Evolutionary conservation across 2,113 vertebrate species (phyloP).

Genomic region (Poecile atricapillus): DNA sequence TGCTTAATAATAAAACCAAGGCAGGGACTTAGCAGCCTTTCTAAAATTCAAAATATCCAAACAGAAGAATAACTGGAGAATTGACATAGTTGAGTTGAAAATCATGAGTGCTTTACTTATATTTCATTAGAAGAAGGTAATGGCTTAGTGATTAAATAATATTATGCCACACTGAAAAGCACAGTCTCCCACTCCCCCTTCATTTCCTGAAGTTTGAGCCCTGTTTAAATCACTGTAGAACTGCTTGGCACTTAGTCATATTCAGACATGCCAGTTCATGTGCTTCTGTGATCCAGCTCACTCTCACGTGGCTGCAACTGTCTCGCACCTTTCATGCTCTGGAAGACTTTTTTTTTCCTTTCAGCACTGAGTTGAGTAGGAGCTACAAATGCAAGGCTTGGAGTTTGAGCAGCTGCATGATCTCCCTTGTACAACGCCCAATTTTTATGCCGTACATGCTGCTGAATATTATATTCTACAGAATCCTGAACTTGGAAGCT

Average conservation of each 20-base stretch:
- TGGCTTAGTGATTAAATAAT: neutral
- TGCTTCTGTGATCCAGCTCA: neutral
- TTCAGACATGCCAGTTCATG: constrained; percentile 16
- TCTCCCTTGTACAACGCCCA: neutral
- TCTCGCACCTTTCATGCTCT: neutral
- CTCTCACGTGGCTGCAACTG: neutral
- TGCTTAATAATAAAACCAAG: constrained; percentile 3
- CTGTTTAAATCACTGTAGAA: constrained; percentile 35
- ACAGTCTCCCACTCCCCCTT: neutral
- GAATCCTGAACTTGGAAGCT: neutral
- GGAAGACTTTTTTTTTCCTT: neutral
- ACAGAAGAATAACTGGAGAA: neutral
- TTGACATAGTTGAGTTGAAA: neutral
- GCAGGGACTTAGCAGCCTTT: neutral
- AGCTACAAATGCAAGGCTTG: neutral
- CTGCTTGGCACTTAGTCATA: constrained; percentile 4
- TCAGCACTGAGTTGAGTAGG: neutral
- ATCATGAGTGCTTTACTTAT: neutral
- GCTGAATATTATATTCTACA: neutral
- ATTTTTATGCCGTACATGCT: neutral
- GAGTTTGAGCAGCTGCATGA: neutral
- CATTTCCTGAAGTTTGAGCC: constrained; percentile 25
- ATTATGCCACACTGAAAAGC: neutral
- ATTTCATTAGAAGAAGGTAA: neutral
- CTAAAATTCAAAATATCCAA: neutral